Evolutionary conservation across 2,888 invertebrate genomes (phyloP), one percentile per base, ranked within the genome.

Genomic region (Ditula angustiorana): DNA sequence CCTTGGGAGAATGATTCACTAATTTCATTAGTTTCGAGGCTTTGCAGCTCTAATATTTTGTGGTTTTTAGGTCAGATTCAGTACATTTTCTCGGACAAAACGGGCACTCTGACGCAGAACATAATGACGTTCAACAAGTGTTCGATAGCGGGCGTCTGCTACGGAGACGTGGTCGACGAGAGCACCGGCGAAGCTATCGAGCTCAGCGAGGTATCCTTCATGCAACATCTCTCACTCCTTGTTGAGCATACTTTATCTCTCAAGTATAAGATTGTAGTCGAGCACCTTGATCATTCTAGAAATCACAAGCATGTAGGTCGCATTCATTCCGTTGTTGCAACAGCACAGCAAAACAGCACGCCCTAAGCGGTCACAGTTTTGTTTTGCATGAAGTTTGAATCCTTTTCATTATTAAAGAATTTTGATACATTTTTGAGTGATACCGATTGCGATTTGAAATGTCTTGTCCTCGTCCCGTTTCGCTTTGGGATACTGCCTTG

Each of bases 41-140:
- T 10, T 41, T 41, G 4, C n/a, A n/a, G n/a, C n/a, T n/a, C n/a
- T n/a, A 16, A 41, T 19, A 10, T 8, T 16, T n/a, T 57, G 13
- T 23, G 21, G 37, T 21, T 61, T 58, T 44, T 52, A 94, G 95
- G 99, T 74, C 99, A 99, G 94, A 99, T 99, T 80, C 98, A 99
- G 90, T 99, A 99, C 92, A 97, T 99, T 83, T 99, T 99, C 94
- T 99, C 99, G 55, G 99, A 99, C 90, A 99, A 99, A 94, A 99
- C 99, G 69, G 99, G 99, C 77, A 99, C 99, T 11, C 94, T 99
- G 64, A 99, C 99, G 26, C 99, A 99, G 94, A 99, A 99, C 88
- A 99, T 99, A 76, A 99, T 99, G 99, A 98, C 99, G 62, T 99
- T 99, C 90, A 99, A 99, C 92, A 99, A 99, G 93, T 99, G 99